A percentile compares a stretch with the other conserved stretches of the same genome.
phyloP scores from a whole-genome alignment of 1,140 invertebrate species.

The Heliothis subflexa region DNA sequence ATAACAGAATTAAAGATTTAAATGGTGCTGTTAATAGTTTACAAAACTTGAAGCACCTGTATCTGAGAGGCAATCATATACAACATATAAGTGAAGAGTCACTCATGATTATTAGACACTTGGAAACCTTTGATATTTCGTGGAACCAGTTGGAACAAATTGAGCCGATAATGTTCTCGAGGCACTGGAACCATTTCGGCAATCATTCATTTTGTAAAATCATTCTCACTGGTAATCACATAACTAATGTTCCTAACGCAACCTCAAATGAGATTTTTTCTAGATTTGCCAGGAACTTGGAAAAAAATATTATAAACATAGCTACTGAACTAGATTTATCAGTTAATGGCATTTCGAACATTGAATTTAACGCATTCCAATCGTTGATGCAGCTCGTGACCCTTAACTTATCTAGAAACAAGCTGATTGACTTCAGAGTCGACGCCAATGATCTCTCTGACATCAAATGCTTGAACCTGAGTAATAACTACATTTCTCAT shows the following conservation, averaged over 20 bases:
- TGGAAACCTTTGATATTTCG: conserved; percentile 78
- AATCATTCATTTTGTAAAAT: conserved; percentile 70
- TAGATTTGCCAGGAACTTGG: conserved; percentile 53
- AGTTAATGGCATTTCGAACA: conserved; percentile 66
- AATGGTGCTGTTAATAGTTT: conserved; percentile 75
- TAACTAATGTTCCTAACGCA: conserved; percentile 66
- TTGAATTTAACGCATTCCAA: conserved; percentile 74
- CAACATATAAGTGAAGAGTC: conserved; percentile 68
- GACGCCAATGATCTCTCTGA: conserved; percentile 65
- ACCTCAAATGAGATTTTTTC: conserved; percentile 52
- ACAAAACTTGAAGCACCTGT: conserved; percentile 70
- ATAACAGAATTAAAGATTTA: conserved; percentile 74
- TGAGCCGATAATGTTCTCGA: conserved; percentile 64
- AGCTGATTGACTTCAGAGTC: conserved; percentile 66
- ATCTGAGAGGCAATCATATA: conserved; percentile 70
- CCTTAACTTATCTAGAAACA: conserved; percentile 74
- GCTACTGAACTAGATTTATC: conserved; percentile 73
- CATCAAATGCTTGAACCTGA: conserved; percentile 75
- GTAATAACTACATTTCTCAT: conserved; percentile 65
- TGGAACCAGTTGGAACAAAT: conserved; percentile 68
- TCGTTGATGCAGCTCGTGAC: conserved; percentile 61
- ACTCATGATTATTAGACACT: conserved; percentile 72
- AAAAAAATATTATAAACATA: conserved; percentile 57
- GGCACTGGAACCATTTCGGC: conserved; percentile 75
- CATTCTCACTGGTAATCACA: conserved; percentile 70